A percentile compares a stretch with the other conserved stretches of the same genome.
Conservation (phyloP, 2,797 vertebrate species). For the Sandelia bainsii region DNA sequence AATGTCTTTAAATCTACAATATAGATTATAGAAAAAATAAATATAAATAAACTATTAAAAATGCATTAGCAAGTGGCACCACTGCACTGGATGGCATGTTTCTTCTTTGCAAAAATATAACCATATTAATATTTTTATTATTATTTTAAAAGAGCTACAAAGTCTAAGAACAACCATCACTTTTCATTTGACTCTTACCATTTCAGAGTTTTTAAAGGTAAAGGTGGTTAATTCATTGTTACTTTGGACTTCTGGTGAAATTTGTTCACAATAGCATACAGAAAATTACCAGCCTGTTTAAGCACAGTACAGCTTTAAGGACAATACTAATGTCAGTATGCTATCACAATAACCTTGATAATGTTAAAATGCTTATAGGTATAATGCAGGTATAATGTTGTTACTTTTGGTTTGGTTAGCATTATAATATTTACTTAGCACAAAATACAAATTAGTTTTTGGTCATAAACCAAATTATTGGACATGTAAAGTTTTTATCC, state of each 20-base stretch:
- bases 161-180: too few relatives aligned
- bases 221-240: too few relatives aligned
- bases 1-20: not conserved
- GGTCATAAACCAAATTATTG: not conserved
- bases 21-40: too few relatives aligned
- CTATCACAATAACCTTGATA: not conserved
- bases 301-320: not conserved
- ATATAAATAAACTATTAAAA: too few relatives aligned
- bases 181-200: too few relatives aligned
- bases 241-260: not conserved
- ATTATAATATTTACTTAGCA: not conserved
- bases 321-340: not conserved
- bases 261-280: not conserved
- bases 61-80: not conserved
- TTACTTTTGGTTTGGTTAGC: not conserved
- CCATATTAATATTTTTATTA: too few relatives aligned
- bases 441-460: not conserved
- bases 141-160: not conserved
- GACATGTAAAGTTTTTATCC: not conserved
- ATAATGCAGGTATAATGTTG: not conserved
- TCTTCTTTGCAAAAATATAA: not conserved
- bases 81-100: not conserved
- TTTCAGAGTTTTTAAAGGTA: too few relatives aligned
- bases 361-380: too few relatives aligned
- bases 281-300: not conserved